phyloP scores from a whole-genome alignment of 2,113 vertebrate species.

The Ifrita kowaldi region DNA sequence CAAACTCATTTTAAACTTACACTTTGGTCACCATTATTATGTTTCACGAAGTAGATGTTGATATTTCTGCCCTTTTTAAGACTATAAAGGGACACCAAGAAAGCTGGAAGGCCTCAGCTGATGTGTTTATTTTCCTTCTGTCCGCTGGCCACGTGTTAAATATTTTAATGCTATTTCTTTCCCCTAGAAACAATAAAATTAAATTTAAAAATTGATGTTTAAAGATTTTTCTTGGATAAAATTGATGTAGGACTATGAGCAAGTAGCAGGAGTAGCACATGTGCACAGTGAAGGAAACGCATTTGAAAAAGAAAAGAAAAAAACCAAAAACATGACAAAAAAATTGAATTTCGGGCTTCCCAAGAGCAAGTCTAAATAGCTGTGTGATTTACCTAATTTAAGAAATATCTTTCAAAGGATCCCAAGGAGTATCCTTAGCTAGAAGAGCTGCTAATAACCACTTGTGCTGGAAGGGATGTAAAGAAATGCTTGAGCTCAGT shows the following conservation, averaged over 20 bases:
- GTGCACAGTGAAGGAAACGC: background rate
- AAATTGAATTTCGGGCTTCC: background rate
- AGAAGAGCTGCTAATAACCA: background rate
- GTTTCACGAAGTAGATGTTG: background rate
- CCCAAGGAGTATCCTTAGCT: background rate
- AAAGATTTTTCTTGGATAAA: background rate
- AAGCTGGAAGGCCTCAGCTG: background rate
- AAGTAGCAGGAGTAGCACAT: background rate
- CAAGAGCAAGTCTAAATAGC: background rate
- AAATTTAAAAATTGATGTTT: background rate
- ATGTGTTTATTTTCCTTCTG: background rate
- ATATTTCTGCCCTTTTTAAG: background rate
- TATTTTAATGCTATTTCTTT: background rate
- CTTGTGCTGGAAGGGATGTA: background rate
- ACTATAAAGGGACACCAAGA: background rate
- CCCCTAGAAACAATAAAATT: background rate
- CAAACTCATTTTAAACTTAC: conserved; percentile 53
- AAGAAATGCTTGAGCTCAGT: background rate
- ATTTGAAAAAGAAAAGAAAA: background rate
- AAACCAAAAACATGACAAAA: fast-evolving
- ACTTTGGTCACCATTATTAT: background rate
- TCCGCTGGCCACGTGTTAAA: background rate
- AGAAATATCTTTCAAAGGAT: background rate
- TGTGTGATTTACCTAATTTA: background rate
- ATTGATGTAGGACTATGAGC: background rate